Evolutionary conservation across 2,888 invertebrate species (phyloP), one percentile per base, ranked within the genome.

Genomic region (Caenorhabditis macrosperma): DNA sequence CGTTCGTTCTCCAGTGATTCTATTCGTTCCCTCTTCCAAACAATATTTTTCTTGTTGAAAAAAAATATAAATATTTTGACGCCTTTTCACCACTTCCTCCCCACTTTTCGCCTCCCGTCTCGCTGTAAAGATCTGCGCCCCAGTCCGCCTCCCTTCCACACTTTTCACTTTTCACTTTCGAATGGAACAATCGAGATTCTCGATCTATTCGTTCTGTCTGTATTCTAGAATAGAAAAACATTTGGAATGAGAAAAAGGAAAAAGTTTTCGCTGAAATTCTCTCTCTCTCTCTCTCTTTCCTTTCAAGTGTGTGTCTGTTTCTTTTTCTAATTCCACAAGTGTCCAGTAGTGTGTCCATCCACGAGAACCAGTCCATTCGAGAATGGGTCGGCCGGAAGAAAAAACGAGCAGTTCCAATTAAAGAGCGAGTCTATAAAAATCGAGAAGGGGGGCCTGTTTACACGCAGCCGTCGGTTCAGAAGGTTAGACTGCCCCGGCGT

Each of bases 141-240:
- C 26, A 22, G 24, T 46, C 7, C 20, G 6, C n/a, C 28, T 20
- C 9, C 54, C 15, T 30, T 30, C 12, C 54, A 28, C 17, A 17
- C 30, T 30, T 54, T 30, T 54, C 44, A 33, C 33, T 33, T 24
- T 24, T 48, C 48, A 22, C 30, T n/a, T 57, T 57, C 24, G 1
- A 57, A 44, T 59, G 59, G 59, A 59, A 59, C 59, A 59, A 59
- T 59, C 59, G 28, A 44, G 24, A 44, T 41, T 59, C 41, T 41
- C 44, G 38, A 59, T 59, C 59, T 59, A 17, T 26, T 30, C 17
- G 54, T 17, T 28, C n/a, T 26, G 26, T 52, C 54, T 52, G 52
- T 28, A n/a, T 33, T 17, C 28, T 17, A 33, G 9, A n/a, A n/a
- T 20, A 4, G 44, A 44, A 44, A 17, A 44, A 44, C 17, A 44